Percentiles rank a stretch among this genome's conserved stretches.
These are phyloP conservation scores for Phrynocephalus versicolor DNA, from an alignment of 2,113 vertebrate species.

Conservation along the genomic window DNA sequence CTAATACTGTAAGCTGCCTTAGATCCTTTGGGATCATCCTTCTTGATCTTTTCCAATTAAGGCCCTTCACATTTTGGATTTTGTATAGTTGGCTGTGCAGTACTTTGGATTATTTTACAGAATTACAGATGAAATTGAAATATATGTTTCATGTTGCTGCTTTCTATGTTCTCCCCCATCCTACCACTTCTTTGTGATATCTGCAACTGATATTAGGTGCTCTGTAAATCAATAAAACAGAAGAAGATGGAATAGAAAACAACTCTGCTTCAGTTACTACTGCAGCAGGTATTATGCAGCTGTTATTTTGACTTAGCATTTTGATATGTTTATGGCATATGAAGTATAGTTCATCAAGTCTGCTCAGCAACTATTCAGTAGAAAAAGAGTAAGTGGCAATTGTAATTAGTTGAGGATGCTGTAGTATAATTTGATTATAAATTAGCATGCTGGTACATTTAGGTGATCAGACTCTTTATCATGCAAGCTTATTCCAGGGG, in stretches of 20 bases:
- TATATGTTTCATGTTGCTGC: neutral
- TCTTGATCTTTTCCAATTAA: neutral
- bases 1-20: no score
- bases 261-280: neutral
- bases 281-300: neutral
- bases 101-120: neutral
- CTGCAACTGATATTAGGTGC: neutral
- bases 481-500: slow-evolving; percentile 36
- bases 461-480: slow-evolving; percentile 26
- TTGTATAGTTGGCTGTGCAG: no score
- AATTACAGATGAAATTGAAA: neutral
- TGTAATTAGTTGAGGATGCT: slow-evolving; percentile 41
- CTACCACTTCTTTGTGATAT: neutral
- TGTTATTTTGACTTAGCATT: slow-evolving; percentile 32
- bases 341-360: slow-evolving; percentile 26
- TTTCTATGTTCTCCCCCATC: neutral
- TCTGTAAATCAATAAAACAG: neutral
- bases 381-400: slow-evolving; percentile 13
- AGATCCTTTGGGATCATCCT: no score
- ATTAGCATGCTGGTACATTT: slow-evolving; percentile 39
- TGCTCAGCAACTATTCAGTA: neutral
- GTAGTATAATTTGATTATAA: slow-evolving; percentile 32
- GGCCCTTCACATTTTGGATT: neutral
- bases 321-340: slow-evolving; percentile 18
- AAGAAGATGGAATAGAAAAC: neutral